Evolutionary conservation across 1,140 invertebrate species (phyloP), one percentile per base, ranked within the genome.

Genomic region (Rhopalosiphum padi): DNA sequence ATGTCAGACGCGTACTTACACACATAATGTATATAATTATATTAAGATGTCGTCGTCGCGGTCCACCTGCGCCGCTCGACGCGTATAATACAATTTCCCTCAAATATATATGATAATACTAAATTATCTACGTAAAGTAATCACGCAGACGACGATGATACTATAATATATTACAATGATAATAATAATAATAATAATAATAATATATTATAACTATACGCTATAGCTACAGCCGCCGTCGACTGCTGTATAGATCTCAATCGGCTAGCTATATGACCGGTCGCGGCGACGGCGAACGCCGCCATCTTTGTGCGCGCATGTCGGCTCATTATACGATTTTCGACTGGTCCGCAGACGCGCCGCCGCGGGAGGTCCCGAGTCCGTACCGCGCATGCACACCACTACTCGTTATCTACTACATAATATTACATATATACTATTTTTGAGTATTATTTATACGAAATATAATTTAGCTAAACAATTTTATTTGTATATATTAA

Each of bases 221-320:
- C 22, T 37, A 1, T 83, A 85, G 82, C 30, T 68, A 5, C 30
- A 77, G 85, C 35, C 43, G 85, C 25, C 11, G 83, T 8, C 41
- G 25, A 88, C 86, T 53, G 60, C 41, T 68, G 8, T 55, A 68
- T 35, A 92, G 91, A 92, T 92, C 23, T 53, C 46, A 53, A 92
- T 92, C 91, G 48, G 91, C 35, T 41, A 41, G 41, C 41, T 41
- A 41, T 22, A 18, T 53, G 68, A 87, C 48, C 60, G 88, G 48
- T 83, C 37, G 37, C 90, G 88, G 48, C 55, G 30, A 86, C 35
- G 37, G 43, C 41, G 46, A 60, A 68, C 60, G 83, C 90, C 48
- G 93, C 88, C 88, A 90, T 94, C 68, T 94, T 86, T 85, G 60
- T 60, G 83, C 48, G 68, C 88, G 89, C 86, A 94, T 53, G 87